Conservation (phyloP, 2,797 vertebrate species). For the Balearica regulorum region DNA sequence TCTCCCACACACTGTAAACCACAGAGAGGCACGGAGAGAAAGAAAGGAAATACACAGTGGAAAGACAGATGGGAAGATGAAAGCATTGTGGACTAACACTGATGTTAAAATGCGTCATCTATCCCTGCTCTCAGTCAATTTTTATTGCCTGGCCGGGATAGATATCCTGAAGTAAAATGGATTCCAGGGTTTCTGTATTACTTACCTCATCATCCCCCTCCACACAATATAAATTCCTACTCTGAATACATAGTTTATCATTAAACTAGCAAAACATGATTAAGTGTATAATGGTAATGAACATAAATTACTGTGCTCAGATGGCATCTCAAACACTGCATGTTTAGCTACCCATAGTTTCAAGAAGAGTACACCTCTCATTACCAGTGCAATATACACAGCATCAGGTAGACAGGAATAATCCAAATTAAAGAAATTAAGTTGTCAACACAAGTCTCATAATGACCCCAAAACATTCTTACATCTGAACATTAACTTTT, state of each 20-base stretch:
- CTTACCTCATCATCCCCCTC: background rate
- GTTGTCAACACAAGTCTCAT: background rate
- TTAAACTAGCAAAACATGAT: background rate
- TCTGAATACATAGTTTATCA: background rate
- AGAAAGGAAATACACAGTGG: conserved; percentile 26
- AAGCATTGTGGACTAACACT: conserved; percentile 19
- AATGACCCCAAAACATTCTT: background rate
- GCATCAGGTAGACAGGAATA: background rate
- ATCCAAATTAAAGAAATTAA: background rate
- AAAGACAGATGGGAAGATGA: conserved; percentile 52
- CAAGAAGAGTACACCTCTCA: background rate
- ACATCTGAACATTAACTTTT: background rate
- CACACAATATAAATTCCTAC: background rate
- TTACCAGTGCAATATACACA: background rate
- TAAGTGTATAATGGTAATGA: background rate
- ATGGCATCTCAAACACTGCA: background rate
- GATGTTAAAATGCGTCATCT: conserved; percentile 22
- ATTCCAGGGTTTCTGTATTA: background rate
- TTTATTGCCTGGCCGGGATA: background rate
- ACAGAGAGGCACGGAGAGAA: background rate
- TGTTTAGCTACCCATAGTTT: background rate
- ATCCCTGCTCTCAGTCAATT: conserved; percentile 8
- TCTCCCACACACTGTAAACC: conserved; percentile 33
- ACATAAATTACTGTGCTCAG: background rate
- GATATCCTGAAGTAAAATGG: background rate